Evolutionary conservation across 2,113 vertebrate species (phyloP).

Genomic region (Pseudolaguvia tuberculata): DNA sequence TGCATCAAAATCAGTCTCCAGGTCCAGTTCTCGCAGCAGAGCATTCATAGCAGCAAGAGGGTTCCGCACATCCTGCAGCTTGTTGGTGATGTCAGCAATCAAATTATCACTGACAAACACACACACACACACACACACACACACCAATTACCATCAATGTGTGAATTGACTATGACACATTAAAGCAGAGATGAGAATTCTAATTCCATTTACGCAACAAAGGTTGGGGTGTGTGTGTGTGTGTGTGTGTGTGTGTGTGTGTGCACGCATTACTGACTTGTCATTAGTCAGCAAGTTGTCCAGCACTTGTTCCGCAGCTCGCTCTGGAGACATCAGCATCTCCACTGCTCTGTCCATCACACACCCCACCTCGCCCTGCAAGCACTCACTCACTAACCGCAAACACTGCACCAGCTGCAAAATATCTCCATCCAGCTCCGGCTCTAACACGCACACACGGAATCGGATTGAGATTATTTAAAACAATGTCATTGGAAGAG

Average conservation of each 20-base stretch:
- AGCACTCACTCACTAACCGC: constrained; percentile 77
- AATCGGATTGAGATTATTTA: too few relatives aligned
- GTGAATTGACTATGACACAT: neutral
- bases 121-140: too few relatives aligned
- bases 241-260: constrained; percentile 15
- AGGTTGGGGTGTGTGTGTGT: neutral
- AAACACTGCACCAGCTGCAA: constrained; percentile 88
- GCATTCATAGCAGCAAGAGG: constrained; percentile 75
- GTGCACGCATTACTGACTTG: constrained; percentile 65
- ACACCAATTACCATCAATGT: neutral
- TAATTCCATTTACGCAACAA: too few relatives aligned
- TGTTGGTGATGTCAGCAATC: constrained; percentile 85
- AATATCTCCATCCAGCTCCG: constrained; percentile 78
- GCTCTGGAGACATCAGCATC: constrained; percentile 83
- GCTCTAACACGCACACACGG: constrained; percentile 64
- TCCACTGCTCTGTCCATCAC: constrained; percentile 88
- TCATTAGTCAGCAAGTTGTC: constrained; percentile 84
- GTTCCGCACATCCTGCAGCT: constrained; percentile 84
- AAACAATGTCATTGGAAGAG: too few relatives aligned
- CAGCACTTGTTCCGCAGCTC: constrained; percentile 82
- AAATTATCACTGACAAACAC: constrained; percentile 69
- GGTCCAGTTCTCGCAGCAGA: constrained; percentile 87
- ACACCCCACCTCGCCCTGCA: constrained; percentile 80
- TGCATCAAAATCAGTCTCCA: constrained; percentile 78
- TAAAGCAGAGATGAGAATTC: neutral